Evolutionary conservation across 1,140 invertebrate genomes (phyloP).

Genomic region (Leptonema lineaticorne): DNA sequence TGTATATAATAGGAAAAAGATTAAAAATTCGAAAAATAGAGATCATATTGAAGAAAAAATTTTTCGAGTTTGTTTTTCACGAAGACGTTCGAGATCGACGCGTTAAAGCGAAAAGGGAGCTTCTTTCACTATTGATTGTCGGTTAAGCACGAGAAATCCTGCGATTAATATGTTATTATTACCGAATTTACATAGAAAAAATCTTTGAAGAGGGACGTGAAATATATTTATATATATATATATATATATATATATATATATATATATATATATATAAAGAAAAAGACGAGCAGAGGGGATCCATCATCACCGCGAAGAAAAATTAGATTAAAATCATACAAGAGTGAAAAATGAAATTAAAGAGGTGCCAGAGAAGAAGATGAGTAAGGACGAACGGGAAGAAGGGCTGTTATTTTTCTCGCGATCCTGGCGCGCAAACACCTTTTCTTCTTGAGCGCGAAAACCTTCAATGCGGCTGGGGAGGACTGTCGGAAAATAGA

Average conservation of each 20-base stretch:
- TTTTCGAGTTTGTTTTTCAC: slow-evolving; percentile 37
- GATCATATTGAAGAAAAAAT: slow-evolving; percentile 13
- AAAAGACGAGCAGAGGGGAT: slow-evolving; percentile 20
- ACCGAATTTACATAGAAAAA: slow-evolving; percentile 36
- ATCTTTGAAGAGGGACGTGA: neutral
- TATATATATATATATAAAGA: no score
- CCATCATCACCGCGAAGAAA: slow-evolving; percentile 32
- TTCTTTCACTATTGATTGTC: slow-evolving; percentile 36
- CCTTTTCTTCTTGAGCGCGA: slow-evolving; percentile 37
- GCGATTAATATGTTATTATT: slow-evolving; percentile 42
- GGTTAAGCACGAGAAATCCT: slow-evolving; percentile 35
- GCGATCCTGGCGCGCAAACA: slow-evolving; percentile 36
- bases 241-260: no score
- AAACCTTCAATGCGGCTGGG: slow-evolving; percentile 22
- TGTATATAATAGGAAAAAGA: no score
- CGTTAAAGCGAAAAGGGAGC: slow-evolving; percentile 11
- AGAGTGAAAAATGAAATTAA: slow-evolving; percentile 43
- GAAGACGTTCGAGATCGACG: no score
- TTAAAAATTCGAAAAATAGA: neutral
- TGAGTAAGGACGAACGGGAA: no score
- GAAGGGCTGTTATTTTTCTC: slow-evolving; percentile 42
- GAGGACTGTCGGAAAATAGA: neutral
- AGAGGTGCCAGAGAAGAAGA: slow-evolving; percentile 28
- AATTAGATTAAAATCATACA: slow-evolving; percentile 44
- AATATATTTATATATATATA: no score